These are phyloP conservation scores for Paralichthys olivaceus DNA, from an alignment of 2,113 vertebrate genomes.

Conservation along the genomic window DNA sequence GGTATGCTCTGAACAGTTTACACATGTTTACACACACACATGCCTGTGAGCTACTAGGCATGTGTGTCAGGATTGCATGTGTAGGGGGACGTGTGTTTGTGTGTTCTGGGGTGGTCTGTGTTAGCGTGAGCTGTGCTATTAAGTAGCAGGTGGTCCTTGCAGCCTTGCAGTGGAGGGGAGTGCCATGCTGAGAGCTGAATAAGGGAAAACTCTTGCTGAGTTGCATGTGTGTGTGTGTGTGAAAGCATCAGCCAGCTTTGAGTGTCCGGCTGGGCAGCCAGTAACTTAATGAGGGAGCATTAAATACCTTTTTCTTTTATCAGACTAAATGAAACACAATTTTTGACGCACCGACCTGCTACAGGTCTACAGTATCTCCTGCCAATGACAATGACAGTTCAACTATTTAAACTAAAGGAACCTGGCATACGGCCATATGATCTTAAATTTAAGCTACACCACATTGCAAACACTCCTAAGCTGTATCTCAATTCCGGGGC, in stretches of 20 bases:
- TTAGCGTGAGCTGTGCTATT: not conserved
- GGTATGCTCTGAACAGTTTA: conserved; percentile 17
- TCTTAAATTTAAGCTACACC: too few species aligned
- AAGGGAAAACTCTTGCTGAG: conserved; percentile 35
- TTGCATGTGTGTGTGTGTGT: conserved; percentile 27
- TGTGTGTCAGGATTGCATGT: not conserved
- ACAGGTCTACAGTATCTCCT: too few species aligned
- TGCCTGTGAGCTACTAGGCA: not conserved
- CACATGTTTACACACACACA: not conserved
- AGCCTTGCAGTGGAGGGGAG: too few species aligned
- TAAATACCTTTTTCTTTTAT: conserved; percentile 25
- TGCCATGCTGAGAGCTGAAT: not conserved
- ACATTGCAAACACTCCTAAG: too few species aligned
- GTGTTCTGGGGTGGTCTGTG: not conserved
- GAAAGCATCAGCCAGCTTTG: conserved; percentile 40
- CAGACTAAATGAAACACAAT: conserved; percentile 2
- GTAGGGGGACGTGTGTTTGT: not conserved
- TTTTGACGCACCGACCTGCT: too few species aligned
- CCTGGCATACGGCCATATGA: too few species aligned
- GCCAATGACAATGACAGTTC: too few species aligned
- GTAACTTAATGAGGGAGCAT: conserved; percentile 36
- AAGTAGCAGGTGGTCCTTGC: not conserved
- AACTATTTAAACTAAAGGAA: too few species aligned
- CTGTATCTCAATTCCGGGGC: too few species aligned
- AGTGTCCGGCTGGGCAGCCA: conserved; percentile 26